Base-by-base conservation (phyloP, 2,888 invertebrate species). In the Mimumesa dahlbomi region DNA sequence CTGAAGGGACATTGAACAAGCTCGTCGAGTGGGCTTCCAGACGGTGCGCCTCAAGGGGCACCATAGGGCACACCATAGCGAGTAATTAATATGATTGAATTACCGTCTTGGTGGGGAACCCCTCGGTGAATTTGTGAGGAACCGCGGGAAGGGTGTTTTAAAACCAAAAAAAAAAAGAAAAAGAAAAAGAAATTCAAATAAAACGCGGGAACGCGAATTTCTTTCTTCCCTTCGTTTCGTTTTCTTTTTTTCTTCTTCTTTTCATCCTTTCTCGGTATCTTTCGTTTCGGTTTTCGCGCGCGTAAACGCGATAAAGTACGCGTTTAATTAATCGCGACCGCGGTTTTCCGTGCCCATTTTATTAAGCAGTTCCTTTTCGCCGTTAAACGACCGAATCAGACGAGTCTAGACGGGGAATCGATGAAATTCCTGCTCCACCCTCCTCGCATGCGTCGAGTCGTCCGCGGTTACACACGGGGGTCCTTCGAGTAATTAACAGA, bases 11-110 rank as follows among this genome's bases (percentile, higher is more conserved):
- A 4, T 14, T 9, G 38, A 65, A 52, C 40, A 19, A 53, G 57
- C 22, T 54, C 22, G 46, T 34, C 46, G 29, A 61, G 45, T 29
- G 56, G 45, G 25, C 48, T 59, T 61, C 19, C 42, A 25, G 25
- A 22, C 34, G 45, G 25, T 50, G 31, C 48, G 31, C 43, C 52
- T 63, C 53, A 34, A 74, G 54, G 36, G 56, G 22, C 53, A 36
- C 19, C 13, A 11, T 36, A 14, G 50, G 46, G 48, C 58, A 40
- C 52, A 36, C 21, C 42, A 48, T 52, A 42, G 58, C 38, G 58
- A 69, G 50, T 46, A 46, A 49, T 74, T 67, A 67, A 75, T 70
- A 64, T 29, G 64, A 71, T 64, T 50, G 70, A 67, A 43, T 54
- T 11, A 53, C 36, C 13, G 45, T 13, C 22, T 43, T 21, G 21